Percentiles rank a stretch among this genome's conserved stretches.
Evolutionary conservation across 35 echinoderm and acorn worm species (phyloP).

Genomic region (Heliocidaris tuberculata): DNA sequence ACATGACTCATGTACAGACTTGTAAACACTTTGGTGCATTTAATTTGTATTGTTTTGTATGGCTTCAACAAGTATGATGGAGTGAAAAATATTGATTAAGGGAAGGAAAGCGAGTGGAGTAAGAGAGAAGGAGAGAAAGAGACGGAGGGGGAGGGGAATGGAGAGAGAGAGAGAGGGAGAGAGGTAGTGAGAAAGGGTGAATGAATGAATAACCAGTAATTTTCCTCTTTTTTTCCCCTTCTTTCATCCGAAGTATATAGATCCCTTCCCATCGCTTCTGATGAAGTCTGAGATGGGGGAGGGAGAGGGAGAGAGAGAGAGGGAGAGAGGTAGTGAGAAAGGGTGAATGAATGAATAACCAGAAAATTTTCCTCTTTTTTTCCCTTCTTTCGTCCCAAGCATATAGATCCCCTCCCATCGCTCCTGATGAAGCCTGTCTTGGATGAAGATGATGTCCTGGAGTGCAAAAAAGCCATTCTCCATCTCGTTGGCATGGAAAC

Average conservation of each 20-base stretch:
- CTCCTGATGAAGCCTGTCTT: conserved; percentile 72
- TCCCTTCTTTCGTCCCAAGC: conserved; percentile 37
- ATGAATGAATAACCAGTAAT: background rate
- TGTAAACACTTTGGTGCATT: too few species aligned
- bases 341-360: background rate
- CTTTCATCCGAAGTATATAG: conserved; percentile 59
- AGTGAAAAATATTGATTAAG: background rate
- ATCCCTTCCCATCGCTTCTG: conserved; percentile 77
- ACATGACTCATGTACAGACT: too few species aligned
- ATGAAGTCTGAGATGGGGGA: conserved; percentile 73
- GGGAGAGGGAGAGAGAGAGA: background rate
- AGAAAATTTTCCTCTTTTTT: background rate
- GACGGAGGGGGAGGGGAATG: background rate
- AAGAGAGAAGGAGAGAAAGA: background rate
- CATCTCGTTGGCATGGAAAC: conserved; percentile 89
- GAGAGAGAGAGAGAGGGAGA: background rate
- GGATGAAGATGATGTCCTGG: conserved; percentile 72
- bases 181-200: background rate
- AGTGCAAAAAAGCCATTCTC: conserved; percentile 84
- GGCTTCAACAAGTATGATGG: too few species aligned
- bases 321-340: background rate
- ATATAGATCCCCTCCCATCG: conserved; percentile 79
- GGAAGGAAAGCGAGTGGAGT: background rate
- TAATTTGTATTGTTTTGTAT: too few species aligned
- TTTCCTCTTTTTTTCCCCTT: background rate